A percentile compares a stretch with the other conserved stretches of the same genome.
These are phyloP conservation scores for Abrostola tripartita DNA, from an alignment of 2,888 invertebrate genomes.

Conservation along the genomic window DNA sequence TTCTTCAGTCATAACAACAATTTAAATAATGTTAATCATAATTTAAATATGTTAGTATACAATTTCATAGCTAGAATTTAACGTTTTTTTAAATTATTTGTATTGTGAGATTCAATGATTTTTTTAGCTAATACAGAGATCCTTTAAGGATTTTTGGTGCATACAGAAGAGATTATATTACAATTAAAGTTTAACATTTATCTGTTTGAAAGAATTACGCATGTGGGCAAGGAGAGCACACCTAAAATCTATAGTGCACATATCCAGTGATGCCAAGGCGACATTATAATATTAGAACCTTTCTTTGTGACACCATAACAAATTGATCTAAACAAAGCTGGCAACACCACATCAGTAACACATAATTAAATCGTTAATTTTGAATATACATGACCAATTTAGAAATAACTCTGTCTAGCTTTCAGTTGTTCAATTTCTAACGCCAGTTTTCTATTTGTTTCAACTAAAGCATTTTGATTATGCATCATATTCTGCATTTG, in stretches of 20 bases:
- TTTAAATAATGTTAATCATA: slow-evolving; percentile 9
- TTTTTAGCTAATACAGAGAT: slow-evolving; percentile 8
- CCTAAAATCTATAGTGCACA: slow-evolving; percentile 5
- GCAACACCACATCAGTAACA: slow-evolving; percentile 21
- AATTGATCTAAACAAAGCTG: slow-evolving; percentile 4
- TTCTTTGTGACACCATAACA: slow-evolving; percentile 10
- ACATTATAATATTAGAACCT: slow-evolving; percentile 29
- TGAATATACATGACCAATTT: slow-evolving; percentile 16
- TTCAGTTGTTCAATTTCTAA: slow-evolving; percentile 84
- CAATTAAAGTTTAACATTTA: neutral
- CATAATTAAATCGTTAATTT: slow-evolving; percentile 23
- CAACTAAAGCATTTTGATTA: slow-evolving; percentile 80
- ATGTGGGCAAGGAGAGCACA: slow-evolving; percentile 12
- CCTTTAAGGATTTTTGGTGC: slow-evolving; percentile 14
- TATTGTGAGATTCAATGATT: slow-evolving; percentile 19
- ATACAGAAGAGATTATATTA: slow-evolving; percentile 6
- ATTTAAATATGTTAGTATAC: slow-evolving; percentile 18
- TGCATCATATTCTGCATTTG: slow-evolving; percentile 75
- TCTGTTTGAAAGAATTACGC: slow-evolving; percentile 5
- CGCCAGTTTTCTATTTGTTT: slow-evolving; percentile 84
- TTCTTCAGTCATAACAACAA: slow-evolving; percentile 39
- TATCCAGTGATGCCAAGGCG: slow-evolving; percentile 11
- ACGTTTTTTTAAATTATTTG: neutral
- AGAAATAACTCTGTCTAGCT: slow-evolving; percentile 62
- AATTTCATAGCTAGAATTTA: slow-evolving; percentile 28